Percentiles rank a stretch among this genome's conserved stretches.
Evolutionary conservation across 2,797 vertebrate genomes (phyloP).

Genomic region (Zalophus californianus): DNA sequence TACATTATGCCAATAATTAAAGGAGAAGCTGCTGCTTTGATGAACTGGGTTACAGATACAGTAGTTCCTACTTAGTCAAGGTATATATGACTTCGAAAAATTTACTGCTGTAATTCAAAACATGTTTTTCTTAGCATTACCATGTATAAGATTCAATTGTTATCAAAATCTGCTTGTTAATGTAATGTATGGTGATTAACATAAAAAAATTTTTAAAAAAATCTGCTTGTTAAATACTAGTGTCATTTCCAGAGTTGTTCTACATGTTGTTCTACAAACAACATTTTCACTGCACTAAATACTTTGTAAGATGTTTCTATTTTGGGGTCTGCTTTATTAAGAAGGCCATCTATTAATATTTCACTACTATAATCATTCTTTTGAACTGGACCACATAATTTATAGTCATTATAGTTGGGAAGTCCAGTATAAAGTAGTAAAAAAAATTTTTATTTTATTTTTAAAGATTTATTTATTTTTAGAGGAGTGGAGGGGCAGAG

Average conservation of each 20-base stretch:
- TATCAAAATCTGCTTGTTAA: not conserved
- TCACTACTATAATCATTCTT: not conserved
- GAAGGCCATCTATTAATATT: not conserved
- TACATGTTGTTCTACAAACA: not conserved
- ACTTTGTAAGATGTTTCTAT: not conserved
- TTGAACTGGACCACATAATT: not conserved
- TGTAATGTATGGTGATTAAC: too few species aligned
- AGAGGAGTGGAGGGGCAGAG: not conserved
- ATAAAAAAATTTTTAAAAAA: not conserved
- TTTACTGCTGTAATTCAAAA: constrained; percentile 13
- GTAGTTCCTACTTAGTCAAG: not conserved
- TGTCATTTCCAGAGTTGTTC: not conserved
- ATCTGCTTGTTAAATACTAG: not conserved
- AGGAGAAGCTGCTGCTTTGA: not conserved
- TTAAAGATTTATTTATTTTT: not conserved
- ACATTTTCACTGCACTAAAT: not conserved
- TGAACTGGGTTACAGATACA: not conserved
- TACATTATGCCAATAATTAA: not conserved
- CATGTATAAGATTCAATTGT: not conserved
- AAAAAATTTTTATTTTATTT: not conserved
- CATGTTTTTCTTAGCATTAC: not conserved
- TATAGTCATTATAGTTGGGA: not conserved
- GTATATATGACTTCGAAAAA: not conserved
- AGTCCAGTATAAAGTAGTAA: not conserved
- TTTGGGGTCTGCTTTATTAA: constrained; percentile 1